These are phyloP conservation scores for Cosmopolites sordidus DNA, from an alignment of 2,888 invertebrate species.

Conservation along the genomic window DNA sequence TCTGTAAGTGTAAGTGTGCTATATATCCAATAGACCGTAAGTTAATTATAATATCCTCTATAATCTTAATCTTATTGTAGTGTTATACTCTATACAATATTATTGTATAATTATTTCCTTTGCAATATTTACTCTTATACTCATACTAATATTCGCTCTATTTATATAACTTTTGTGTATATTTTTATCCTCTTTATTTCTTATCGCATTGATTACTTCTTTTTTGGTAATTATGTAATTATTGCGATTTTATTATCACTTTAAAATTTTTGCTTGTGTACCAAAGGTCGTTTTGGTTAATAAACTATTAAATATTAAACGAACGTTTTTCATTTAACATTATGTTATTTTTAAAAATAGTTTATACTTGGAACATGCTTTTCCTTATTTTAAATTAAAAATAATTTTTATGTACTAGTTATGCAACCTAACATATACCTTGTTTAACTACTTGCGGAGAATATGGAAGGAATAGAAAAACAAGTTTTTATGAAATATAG, in stretches of 20 bases:
- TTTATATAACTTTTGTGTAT: constrained; percentile 22
- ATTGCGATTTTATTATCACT: constrained; percentile 22
- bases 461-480: no score
- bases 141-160: constrained; percentile 17
- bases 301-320: constrained; percentile 15
- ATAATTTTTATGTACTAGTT: no score
- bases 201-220: constrained; percentile 11
- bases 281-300: constrained; percentile 28
- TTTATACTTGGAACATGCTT: no score
- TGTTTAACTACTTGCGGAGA: no score
- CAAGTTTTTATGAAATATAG: no score
- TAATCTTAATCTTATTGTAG: constrained; percentile 23
- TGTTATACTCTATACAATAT: constrained; percentile 20
- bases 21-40: constrained; percentile 38
- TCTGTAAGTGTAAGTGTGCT: constrained; percentile 46
- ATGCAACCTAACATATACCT: no score
- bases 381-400: no score
- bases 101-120: constrained; percentile 20
- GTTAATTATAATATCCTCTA: constrained; percentile 29
- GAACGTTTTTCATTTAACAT: no score
- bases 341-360: no score
- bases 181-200: constrained; percentile 14
- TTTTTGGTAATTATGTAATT: constrained; percentile 6
- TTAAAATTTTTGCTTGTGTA: constrained; percentile 26
- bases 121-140: constrained; percentile 23